phyloP scores from a whole-genome alignment of 2,113 vertebrate species.

The Festucalex cinctus region DNA sequence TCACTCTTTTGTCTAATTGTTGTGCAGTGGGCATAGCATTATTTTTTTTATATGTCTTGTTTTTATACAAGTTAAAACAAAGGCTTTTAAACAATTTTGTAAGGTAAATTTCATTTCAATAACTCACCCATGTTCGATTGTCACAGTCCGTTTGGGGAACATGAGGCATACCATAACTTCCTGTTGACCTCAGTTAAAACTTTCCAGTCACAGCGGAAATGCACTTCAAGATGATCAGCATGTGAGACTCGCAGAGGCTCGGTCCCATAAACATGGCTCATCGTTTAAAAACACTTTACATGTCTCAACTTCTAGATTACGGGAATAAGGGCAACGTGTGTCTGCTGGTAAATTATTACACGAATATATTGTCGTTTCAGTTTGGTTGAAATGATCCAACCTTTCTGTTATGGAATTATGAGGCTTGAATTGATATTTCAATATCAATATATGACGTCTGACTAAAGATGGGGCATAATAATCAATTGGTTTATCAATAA shows the following conservation, averaged over 20 bases:
- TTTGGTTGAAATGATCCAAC: background rate
- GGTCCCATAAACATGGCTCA: background rate
- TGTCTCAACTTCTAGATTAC: background rate
- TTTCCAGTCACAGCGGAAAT: background rate
- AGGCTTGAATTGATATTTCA: background rate
- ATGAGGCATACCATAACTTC: constrained; percentile 18
- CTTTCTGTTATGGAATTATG: background rate
- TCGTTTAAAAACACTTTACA: background rate
- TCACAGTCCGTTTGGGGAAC: background rate
- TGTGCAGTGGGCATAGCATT: background rate
- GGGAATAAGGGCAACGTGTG: background rate
- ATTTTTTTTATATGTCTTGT: background rate
- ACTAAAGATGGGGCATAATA: too few relatives aligned
- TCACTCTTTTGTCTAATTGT: background rate
- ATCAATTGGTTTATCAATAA: background rate
- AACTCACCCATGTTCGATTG: background rate
- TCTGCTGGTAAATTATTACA: background rate
- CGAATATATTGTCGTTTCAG: too few relatives aligned
- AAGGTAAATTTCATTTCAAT: background rate
- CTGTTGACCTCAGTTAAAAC: constrained; percentile 1
- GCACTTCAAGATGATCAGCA: background rate
- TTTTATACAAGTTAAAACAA: background rate
- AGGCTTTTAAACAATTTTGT: background rate
- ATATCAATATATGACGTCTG: background rate
- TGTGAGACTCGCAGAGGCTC: background rate